Evolutionary conservation across 2,797 vertebrate genomes (phyloP).

Genomic region (Acipenser transmontanus): DNA sequence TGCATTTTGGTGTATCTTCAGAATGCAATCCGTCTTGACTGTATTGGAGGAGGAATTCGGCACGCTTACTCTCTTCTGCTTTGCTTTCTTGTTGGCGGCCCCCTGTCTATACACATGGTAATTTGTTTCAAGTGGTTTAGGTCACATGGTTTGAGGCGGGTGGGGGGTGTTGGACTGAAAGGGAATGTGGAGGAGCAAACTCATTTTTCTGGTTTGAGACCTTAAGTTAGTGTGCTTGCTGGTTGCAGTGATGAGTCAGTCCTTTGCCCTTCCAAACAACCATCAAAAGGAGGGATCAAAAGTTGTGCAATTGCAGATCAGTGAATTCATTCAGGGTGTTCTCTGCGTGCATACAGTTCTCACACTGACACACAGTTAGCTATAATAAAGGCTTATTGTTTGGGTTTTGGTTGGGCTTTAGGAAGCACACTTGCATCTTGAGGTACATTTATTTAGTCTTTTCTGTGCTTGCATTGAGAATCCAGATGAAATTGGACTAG

Average conservation of each 20-base stretch:
- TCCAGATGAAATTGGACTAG: too few species aligned
- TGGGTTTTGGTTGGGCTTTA: background rate
- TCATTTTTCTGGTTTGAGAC: conserved; percentile 39
- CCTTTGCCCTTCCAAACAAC: conserved; percentile 5
- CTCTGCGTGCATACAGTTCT: background rate
- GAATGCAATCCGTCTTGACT: conserved; percentile 20
- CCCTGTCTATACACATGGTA: conserved; percentile 44
- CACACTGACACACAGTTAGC: background rate
- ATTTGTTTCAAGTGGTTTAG: conserved; percentile 40
- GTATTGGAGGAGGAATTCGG: conserved; percentile 36
- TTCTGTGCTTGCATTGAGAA: too few species aligned
- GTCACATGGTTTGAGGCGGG: background rate
- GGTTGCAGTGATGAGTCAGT: conserved; percentile 21
- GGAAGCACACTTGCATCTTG: too few species aligned
- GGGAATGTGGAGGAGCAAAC: conserved; percentile 19
- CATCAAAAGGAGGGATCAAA: background rate
- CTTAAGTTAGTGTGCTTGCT: conserved; percentile 1
- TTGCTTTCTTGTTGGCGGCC: conserved; percentile 39
- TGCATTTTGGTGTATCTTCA: conserved; percentile 29
- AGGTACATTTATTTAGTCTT: too few species aligned
- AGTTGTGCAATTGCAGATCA: background rate
- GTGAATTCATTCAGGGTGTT: background rate
- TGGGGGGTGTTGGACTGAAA: background rate
- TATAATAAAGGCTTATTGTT: background rate
- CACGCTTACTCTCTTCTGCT: conserved; percentile 27